Base-by-base conservation (phyloP, 2,797 vertebrate genomes). In the Hephaestus fuliginosus region DNA sequence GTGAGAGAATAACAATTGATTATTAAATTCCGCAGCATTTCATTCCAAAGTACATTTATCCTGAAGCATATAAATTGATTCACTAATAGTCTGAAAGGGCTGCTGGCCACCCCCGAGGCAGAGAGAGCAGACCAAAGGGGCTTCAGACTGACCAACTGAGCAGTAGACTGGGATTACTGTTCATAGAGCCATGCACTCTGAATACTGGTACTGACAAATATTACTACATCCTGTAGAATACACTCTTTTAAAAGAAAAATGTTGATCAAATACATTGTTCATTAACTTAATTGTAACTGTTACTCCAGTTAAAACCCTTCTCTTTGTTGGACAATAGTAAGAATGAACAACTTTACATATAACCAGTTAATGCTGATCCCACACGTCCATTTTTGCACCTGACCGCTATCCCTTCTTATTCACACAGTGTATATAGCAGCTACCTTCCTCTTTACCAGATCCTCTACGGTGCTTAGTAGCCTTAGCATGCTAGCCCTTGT, bases 131-230 rank as follows among this genome's bases (percentile, higher is more conserved):
- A 63, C 17, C 20, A 69, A 71, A 86, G 44, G 49, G 39, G 22
- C 60, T 58, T 62, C 36, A 51, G 73, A 39, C 3, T 77, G 76
- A 68, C 17, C 13, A 30, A 52, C 43, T 55, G 52, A 69, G 49
- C 48, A 49, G 55, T 14, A 62, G 60, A 62, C 44, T 39, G 56
- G n/a, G 57, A 56, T 56, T 39, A 30, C 33, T 70, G n/a, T 25
- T 14, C 15, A 57, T 1, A 56, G 66, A 73, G 41, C 11, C 1
- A 12, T 30, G 25, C 8, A 20, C 39, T 25, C 44, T 22, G 46
- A 60, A 28, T 52, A 22, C 5, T 14, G 25, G 2, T 5, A 39
- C 4, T 3, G 15, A 46, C 75, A 63, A 33, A 70, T 15, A 77
- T 49, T 13, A 56, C 53, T 49, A 14, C 36, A 25, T 57, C 33